Evolutionary conservation across 2,113 vertebrate genomes (phyloP).

Genomic region (Stigmatopora argus): DNA sequence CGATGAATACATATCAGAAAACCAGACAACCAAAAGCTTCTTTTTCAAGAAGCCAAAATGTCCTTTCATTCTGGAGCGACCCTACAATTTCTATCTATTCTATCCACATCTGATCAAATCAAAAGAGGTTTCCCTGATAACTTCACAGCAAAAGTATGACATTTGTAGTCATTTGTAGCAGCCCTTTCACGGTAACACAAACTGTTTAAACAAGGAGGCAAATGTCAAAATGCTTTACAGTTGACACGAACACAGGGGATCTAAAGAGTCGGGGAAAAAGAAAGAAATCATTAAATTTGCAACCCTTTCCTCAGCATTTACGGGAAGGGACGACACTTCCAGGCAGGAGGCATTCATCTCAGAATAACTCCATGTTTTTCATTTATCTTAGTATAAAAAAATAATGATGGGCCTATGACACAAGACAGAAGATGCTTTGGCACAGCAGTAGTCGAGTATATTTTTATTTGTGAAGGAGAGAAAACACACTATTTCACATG

Average conservation of each 20-base stretch:
- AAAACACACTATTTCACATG: constrained; percentile 1
- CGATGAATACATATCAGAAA: no score
- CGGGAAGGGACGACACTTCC: constrained; percentile 17
- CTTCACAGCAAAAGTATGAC: constrained; percentile 18
- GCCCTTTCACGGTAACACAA: constrained; percentile 27
- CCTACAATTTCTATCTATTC: not conserved
- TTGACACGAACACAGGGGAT: constrained; percentile 53
- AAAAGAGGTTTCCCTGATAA: not conserved
- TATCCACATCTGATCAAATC: not conserved
- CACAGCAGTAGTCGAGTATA: not conserved
- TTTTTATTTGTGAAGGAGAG: constrained; percentile 1
- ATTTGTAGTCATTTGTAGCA: constrained; percentile 40
- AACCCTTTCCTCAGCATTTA: constrained; percentile 34
- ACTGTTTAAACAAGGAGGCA: constrained; percentile 58
- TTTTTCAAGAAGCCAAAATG: no score
- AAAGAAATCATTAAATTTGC: constrained; percentile 70
- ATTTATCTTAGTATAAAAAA: constrained; percentile 21
- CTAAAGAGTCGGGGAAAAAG: constrained; percentile 30
- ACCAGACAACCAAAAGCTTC: no score
- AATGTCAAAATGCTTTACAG: constrained; percentile 61
- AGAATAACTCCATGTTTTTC: constrained; percentile 33
- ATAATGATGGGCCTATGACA: not conserved
- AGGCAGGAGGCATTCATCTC: constrained; percentile 24
- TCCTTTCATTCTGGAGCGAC: no score
- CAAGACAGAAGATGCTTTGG: constrained; percentile 6